Evolutionary conservation across 2,888 invertebrate genomes (phyloP), one percentile per base, ranked within the genome.

Genomic region (Pomacea canaliculata): DNA sequence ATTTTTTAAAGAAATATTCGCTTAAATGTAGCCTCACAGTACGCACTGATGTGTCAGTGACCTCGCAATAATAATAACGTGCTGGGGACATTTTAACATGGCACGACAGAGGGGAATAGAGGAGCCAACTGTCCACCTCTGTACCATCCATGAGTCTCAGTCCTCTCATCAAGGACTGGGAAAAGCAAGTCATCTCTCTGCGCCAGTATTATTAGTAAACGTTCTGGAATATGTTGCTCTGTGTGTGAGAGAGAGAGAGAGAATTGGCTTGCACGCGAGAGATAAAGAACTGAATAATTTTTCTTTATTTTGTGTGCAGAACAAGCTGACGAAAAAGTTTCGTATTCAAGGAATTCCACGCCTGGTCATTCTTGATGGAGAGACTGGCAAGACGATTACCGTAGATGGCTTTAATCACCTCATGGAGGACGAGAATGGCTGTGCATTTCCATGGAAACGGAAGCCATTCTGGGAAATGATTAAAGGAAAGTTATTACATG

Each of bases 301-400:
- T 23, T 51, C 5, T 72, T 65, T 48, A 71, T 74, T 73, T 69
- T 72, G 37, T 75, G 82, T 91, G 16, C 93, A 96, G 96, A 94
- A 94, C 37, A 94, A 94, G 73, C 92, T 96, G 71, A 94, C 94
- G 27, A 94, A 95, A 84, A 94, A 94, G 88, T 95, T 94, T 92
- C 93, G 94, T 87, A 94, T 95, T 82, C 94, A 94, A 84, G 95
- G 95, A 8, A 94, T 95, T 60, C 95, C 95, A 0, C 94, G 94
- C 18, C 92, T 96, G 83, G 94, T 96, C 73, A 92, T 96, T 78
- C 87, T 95, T 81, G 94, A 94, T 85, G 92, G 92, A 49, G 90
- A 91, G 72, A 93, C 94, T 27, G 95, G 95, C 4, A 92, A 93
- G 7, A 93, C 94, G 13, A 94, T 96, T 71, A 93, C 93, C 88